Evolutionary conservation across 1,140 invertebrate genomes (phyloP).

Genomic region (Drosophila cardini): DNA sequence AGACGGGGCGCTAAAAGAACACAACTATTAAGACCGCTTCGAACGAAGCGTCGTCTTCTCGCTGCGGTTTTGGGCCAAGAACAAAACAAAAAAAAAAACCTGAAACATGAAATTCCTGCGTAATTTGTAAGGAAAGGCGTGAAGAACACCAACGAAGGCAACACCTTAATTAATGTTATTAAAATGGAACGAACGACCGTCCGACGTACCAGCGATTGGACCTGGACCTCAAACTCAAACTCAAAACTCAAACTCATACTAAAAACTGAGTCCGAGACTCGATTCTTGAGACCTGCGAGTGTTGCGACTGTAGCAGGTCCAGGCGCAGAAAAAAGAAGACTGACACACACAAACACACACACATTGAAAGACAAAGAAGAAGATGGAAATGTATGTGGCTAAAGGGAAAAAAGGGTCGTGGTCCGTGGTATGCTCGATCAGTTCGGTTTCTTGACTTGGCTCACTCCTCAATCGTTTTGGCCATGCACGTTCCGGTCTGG

Average conservation of each 20-base stretch:
- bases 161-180: conserved; percentile 85
- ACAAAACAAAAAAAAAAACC: conserved; percentile 57
- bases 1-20: conserved; percentile 51
- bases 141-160: conserved; percentile 85
- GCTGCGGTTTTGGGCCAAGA: conserved; percentile 39
- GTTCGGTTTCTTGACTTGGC: conserved; percentile 27
- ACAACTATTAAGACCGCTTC: conserved; percentile 73
- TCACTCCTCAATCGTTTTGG: conserved; percentile 45
- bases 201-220: conserved; percentile 62
- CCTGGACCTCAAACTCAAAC: conserved; percentile 41
- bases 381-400: conserved; percentile 61
- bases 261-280: conserved; percentile 21
- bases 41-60: conserved; percentile 32
- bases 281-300: conserved; percentile 13
- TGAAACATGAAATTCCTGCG: conserved; percentile 84
- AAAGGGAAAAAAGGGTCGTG: conserved; percentile 59
- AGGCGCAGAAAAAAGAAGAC: conserved; percentile 43
- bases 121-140: conserved; percentile 85
- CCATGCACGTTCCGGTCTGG: conserved; percentile 42
- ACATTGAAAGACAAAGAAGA: conserved; percentile 35
- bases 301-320: conserved; percentile 38
- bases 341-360: conserved; percentile 51
- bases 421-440: conserved; percentile 30
- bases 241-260: conserved; percentile 33
- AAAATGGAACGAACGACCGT: conserved; percentile 83